These are phyloP conservation scores for Taenaris catops DNA, from an alignment of 2,888 invertebrate genomes.

Conservation along the genomic window DNA sequence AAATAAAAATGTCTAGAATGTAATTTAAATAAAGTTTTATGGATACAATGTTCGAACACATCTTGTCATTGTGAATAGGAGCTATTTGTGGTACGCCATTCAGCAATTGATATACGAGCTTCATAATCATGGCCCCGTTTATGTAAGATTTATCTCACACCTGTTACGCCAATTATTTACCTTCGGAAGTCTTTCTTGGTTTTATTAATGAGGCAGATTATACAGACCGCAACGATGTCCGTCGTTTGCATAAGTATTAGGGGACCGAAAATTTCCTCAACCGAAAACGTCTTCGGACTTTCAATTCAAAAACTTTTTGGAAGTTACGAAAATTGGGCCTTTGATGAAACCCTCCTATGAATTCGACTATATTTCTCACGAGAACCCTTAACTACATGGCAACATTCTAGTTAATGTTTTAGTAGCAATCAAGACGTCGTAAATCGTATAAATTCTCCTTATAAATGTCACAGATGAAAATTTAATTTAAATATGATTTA, in stretches of 20 bases:
- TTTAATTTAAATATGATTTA: conserved; percentile 28
- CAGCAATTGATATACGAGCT: conserved; percentile 58
- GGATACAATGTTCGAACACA: too few relatives aligned
- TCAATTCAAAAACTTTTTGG: conserved; percentile 18
- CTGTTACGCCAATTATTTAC: conserved; percentile 74
- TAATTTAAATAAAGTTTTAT: too few relatives aligned
- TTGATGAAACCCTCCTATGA: conserved; percentile 13
- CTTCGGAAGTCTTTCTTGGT: conserved; percentile 55
- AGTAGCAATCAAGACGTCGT: conserved; percentile 25
- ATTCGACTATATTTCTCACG: conserved; percentile 21
- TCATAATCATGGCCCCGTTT: conserved; percentile 67
- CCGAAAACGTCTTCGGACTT: conserved; percentile 15
- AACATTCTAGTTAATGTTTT: conserved; percentile 21
- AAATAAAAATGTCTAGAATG: too few relatives aligned
- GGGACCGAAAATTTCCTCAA: conserved; percentile 11
- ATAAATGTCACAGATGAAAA: conserved; percentile 27
- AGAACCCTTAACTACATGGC: conserved; percentile 17
- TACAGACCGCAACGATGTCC: conserved; percentile 23
- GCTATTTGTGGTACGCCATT: conserved; percentile 35
- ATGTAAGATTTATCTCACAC: conserved; percentile 67
- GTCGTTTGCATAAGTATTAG: conserved; percentile 24
- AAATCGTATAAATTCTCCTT: conserved; percentile 24
- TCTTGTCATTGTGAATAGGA: too few relatives aligned
- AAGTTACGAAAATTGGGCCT: conserved; percentile 16
- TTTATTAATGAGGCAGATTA: conserved; percentile 34